phyloP scores from a whole-genome alignment of 2,888 invertebrate genomes.

The Thymelicus lineola region DNA sequence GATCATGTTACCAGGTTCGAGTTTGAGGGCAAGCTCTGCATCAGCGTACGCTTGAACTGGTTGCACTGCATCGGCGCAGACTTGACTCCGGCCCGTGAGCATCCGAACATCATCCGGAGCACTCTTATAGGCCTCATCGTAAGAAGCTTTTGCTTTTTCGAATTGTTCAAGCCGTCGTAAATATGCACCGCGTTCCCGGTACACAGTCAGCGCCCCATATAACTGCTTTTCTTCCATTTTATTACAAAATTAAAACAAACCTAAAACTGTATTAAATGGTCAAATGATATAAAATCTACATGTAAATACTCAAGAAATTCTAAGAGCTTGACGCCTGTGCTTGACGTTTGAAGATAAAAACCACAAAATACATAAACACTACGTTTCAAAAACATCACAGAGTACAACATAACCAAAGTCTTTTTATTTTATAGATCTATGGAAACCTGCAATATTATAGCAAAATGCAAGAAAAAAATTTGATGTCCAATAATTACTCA shows the following conservation, averaged over 20 bases:
- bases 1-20: slow-evolving; percentile 73
- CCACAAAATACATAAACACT: not conserved
- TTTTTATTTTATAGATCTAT: too few species aligned
- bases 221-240: slow-evolving; percentile 74
- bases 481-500: too few species aligned
- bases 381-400: too few species aligned
- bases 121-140: slow-evolving; percentile 70
- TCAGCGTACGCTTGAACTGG: slow-evolving; percentile 74
- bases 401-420: not conserved
- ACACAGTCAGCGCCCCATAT: slow-evolving; percentile 72
- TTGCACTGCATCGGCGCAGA: slow-evolving; percentile 74
- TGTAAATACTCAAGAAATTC: slow-evolving; percentile 11
- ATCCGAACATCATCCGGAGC: slow-evolving; percentile 68
- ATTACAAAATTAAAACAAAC: slow-evolving; percentile 41
- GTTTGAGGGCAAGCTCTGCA: slow-evolving; percentile 73
- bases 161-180: slow-evolving; percentile 76
- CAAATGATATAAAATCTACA: not conserved
- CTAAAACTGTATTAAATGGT: slow-evolving; percentile 38
- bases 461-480: too few species aligned
- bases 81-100: slow-evolving; percentile 73
- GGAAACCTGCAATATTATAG: too few species aligned
- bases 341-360: slow-evolving; percentile 23
- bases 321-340: not conserved
- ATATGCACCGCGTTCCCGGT: slow-evolving; percentile 74
- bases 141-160: slow-evolving; percentile 73